Percentiles rank a stretch among this genome's conserved stretches.
These are phyloP conservation scores for Caenorhabditis doughertyi DNA, from an alignment of 2,888 invertebrate species.

Conservation along the genomic window DNA sequence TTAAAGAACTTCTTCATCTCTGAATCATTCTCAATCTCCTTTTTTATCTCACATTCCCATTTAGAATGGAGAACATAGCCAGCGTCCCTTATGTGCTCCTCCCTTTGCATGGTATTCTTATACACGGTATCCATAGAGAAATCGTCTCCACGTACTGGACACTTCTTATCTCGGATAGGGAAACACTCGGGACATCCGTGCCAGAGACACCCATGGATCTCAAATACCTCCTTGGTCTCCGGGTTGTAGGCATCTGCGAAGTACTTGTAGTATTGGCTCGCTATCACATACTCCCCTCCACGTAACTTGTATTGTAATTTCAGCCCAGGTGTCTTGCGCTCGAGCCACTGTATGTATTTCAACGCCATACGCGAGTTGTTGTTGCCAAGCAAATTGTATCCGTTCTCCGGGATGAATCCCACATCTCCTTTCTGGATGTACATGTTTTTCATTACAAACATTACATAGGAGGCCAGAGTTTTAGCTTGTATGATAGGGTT, in stretches of 20 bases:
- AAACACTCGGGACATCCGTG: constrained; percentile 1
- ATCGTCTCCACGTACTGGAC: background rate
- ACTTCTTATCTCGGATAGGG: background rate
- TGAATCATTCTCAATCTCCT: background rate
- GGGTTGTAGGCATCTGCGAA: background rate
- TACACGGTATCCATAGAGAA: background rate
- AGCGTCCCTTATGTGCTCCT: background rate
- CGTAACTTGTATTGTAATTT: background rate
- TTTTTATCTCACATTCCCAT: constrained; percentile 15
- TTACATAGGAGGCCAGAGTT: background rate
- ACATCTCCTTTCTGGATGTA: background rate
- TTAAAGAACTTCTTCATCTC: constrained; percentile 19
- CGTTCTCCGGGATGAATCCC: constrained; percentile 8
- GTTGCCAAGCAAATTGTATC: background rate
- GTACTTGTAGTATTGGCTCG: background rate
- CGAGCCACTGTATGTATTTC: constrained; percentile 1
- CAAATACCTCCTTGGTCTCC: background rate
- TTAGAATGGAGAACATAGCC: background rate
- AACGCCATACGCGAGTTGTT: background rate
- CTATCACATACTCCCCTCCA: background rate
- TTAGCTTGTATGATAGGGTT: background rate
- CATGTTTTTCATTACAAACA: constrained; percentile 3
- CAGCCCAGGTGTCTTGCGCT: background rate
- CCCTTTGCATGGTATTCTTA: background rate
- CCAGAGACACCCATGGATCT: constrained; percentile 1